These are phyloP conservation scores for Hemibagrus wyckioides DNA, from an alignment of 2,113 vertebrate genomes.

Conservation along the genomic window DNA sequence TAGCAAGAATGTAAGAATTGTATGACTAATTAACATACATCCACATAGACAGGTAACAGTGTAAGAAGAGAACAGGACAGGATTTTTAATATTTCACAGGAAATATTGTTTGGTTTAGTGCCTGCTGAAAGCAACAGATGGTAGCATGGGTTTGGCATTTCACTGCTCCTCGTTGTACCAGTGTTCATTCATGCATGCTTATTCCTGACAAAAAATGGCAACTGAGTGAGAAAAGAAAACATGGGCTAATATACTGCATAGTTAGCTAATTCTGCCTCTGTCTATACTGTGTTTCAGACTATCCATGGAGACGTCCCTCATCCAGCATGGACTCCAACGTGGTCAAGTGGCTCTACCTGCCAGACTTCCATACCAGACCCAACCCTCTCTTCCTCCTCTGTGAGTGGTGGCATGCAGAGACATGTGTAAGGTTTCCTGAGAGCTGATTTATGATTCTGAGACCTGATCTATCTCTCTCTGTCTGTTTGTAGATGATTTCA, in stretches of 20 bases:
- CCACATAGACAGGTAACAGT: not conserved
- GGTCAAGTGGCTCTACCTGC: constrained; percentile 97
- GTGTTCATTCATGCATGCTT: not conserved
- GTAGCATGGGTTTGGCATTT: not conserved
- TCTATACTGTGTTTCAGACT: constrained; percentile 75
- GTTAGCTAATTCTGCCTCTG: not conserved
- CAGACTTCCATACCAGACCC: constrained; percentile 87
- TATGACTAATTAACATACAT: not conserved
- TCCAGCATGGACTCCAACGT: constrained; percentile 88
- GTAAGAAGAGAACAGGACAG: not conserved
- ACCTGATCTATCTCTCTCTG: not conserved
- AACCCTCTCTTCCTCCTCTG: constrained; percentile 90
- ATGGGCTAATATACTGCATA: too few relatives aligned
- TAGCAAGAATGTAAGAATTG: not conserved
- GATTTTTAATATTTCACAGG: not conserved
- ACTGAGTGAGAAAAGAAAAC: not conserved
- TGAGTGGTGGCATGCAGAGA: constrained; percentile 70
- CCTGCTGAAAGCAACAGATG: too few relatives aligned
- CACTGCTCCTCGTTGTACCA: not conserved
- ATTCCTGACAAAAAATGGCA: constrained; percentile 1
- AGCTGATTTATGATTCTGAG: not conserved
- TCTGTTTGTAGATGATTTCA: constrained; percentile 85
- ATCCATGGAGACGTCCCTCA: constrained; percentile 89
- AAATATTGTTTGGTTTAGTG: not conserved
- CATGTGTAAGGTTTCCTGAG: not conserved